phyloP scores from a whole-genome alignment of 2,888 invertebrate genomes.

The Leptinotarsa haldemani region DNA sequence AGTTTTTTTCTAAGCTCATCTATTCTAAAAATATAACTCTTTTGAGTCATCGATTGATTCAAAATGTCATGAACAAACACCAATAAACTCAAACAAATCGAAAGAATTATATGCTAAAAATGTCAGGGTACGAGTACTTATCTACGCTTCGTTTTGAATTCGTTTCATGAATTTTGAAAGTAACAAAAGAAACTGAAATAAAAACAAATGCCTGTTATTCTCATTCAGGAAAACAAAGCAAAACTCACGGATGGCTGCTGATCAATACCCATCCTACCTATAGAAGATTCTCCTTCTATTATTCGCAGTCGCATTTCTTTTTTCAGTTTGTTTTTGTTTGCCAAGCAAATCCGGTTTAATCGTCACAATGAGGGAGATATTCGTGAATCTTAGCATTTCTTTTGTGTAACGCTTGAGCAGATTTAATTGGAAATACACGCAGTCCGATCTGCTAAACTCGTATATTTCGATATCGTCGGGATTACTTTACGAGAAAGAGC shows the following conservation, averaged over 20 bases:
- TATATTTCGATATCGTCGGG: background rate
- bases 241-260: conserved; percentile 18
- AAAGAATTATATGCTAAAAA: too few species aligned
- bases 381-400: conserved; percentile 14
- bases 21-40: too few species aligned
- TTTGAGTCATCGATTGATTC: too few species aligned
- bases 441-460: background rate
- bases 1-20: too few species aligned
- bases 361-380: conserved; percentile 14
- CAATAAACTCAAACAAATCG: too few species aligned
- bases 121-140: too few species aligned
- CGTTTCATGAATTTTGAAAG: background rate
- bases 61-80: too few species aligned
- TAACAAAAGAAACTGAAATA: conserved; percentile 26
- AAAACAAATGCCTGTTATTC: conserved; percentile 33
- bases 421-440: conserved; percentile 17
- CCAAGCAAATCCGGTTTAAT: conserved; percentile 14
- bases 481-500: background rate
- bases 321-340: conserved; percentile 13
- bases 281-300: conserved; percentile 26
- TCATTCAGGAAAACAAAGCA: conserved; percentile 26
- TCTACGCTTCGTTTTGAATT: background rate
- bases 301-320: conserved; percentile 29
- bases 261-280: conserved; percentile 8
- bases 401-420: conserved; percentile 10